Conservation (phyloP, 2,888 invertebrate genomes). For the Xylota segnis region DNA sequence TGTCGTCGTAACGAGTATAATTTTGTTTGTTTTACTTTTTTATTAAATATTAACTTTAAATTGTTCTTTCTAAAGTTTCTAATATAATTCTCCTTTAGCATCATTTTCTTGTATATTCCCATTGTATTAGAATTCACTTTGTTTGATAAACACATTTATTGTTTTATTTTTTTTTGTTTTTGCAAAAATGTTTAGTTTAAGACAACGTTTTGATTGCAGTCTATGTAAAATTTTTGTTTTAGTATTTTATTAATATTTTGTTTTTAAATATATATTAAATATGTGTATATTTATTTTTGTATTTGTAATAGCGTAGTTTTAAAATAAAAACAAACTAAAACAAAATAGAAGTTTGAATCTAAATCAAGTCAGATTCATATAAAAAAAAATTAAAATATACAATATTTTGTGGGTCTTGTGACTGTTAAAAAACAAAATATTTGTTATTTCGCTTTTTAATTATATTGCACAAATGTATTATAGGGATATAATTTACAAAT, state of each 20-base stretch:
- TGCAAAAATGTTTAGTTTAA: constrained; percentile 74
- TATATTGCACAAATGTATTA: constrained; percentile 66
- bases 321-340: constrained; percentile 34
- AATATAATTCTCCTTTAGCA: constrained; percentile 40
- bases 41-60: not conserved
- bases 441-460: constrained; percentile 50
- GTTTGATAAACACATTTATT: constrained; percentile 28
- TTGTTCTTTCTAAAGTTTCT: constrained; percentile 17
- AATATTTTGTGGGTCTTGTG: constrained; percentile 64
- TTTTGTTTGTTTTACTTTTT: not conserved
- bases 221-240: constrained; percentile 67
- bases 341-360: constrained; percentile 37
- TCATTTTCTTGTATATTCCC: constrained; percentile 33
- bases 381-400: constrained; percentile 31
- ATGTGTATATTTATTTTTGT: constrained; percentile 60
- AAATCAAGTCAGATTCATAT: constrained; percentile 17
- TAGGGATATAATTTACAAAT: constrained; percentile 51
- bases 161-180: constrained; percentile 58
- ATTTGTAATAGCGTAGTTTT: constrained; percentile 58
- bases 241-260: constrained; percentile 78
- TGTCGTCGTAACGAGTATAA: constrained; percentile 50
- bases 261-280: constrained; percentile 55
- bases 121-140: constrained; percentile 23
- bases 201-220: constrained; percentile 57
- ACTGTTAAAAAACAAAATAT: constrained; percentile 61